Conservation (phyloP, 1,140 invertebrate genomes). For the Amyelois transitella region DNA sequence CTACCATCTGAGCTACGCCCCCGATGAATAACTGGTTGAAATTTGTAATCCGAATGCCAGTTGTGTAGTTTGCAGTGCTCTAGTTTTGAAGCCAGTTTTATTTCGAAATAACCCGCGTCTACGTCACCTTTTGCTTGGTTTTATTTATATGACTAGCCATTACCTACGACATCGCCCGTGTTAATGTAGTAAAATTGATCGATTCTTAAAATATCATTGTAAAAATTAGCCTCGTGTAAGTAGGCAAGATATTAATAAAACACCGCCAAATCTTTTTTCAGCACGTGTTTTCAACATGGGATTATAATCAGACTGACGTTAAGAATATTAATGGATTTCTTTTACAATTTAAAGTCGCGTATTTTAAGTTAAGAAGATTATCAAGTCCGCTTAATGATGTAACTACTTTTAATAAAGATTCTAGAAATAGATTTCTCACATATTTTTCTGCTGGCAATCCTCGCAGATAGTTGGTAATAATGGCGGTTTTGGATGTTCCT, state of each 20-base stretch:
- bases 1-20: slow-evolving; percentile 89
- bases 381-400: not conserved
- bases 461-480: slow-evolving; percentile 86
- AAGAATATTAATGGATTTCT: no score
- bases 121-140: no score
- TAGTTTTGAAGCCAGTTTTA: not conserved
- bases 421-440: slow-evolving; percentile 70
- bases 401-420: not conserved
- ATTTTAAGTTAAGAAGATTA: not conserved
- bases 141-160: no score
- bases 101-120: not conserved
- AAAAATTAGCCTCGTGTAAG: no score
- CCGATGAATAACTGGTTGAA: slow-evolving; percentile 31
- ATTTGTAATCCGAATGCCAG: not conserved
- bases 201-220: no score
- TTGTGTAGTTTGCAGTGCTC: not conserved
- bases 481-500: slow-evolving; percentile 93
- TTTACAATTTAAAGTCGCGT: not conserved
- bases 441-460: slow-evolving; percentile 80
- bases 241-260: no score
- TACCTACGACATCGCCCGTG: no score
- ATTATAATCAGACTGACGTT: no score
- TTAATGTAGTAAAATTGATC: no score
- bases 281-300: no score
- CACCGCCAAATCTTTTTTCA: no score